Percentiles rank a stretch among this genome's conserved stretches.
phyloP scores from a whole-genome alignment of 1,140 invertebrate species.

The Panonychus citri region DNA sequence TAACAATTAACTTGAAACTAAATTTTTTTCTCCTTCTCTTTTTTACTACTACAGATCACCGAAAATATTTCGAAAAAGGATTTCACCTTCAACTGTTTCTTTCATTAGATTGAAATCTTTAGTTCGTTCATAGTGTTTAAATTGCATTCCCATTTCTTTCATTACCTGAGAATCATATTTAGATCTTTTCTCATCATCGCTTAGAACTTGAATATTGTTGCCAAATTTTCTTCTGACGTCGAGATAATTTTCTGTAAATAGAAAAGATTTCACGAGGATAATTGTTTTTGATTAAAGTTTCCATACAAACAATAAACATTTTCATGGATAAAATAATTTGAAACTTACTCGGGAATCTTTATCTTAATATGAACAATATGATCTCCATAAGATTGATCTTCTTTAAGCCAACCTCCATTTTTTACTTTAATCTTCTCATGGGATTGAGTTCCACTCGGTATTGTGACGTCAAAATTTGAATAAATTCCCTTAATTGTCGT shows the following conservation, averaged over 20 bases:
- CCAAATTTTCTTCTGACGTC: too few species aligned
- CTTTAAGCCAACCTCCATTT: slow-evolving; percentile 75
- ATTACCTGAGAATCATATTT: slow-evolving; percentile 85
- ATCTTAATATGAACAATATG: slow-evolving; percentile 92
- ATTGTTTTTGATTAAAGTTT: too few species aligned
- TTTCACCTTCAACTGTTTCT: slow-evolving; percentile 76
- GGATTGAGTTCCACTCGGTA: slow-evolving; percentile 69
- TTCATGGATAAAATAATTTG: too few species aligned
- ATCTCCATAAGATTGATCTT: slow-evolving; percentile 77
- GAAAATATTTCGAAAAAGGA: slow-evolving; percentile 50
- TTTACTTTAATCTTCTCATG: slow-evolving; percentile 56
- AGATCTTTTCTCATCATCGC: slow-evolving; percentile 68
- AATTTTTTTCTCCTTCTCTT: background rate
- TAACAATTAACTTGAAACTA: background rate
- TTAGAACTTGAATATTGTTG: slow-evolving; percentile 47
- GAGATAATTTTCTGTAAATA: background rate
- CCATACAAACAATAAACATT: too few species aligned
- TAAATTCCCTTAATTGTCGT: slow-evolving; percentile 27
- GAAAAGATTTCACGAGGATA: background rate
- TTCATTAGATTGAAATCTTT: slow-evolving; percentile 28
- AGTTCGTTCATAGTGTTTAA: slow-evolving; percentile 10
- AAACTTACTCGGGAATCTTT: slow-evolving; percentile 30
- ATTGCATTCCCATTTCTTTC: slow-evolving; percentile 33
- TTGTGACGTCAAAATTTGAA: slow-evolving; percentile 67
- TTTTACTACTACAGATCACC: slow-evolving; percentile 35